Evolutionary conservation across 2,888 invertebrate genomes (phyloP).

Genomic region (Drosophila testacea): DNA sequence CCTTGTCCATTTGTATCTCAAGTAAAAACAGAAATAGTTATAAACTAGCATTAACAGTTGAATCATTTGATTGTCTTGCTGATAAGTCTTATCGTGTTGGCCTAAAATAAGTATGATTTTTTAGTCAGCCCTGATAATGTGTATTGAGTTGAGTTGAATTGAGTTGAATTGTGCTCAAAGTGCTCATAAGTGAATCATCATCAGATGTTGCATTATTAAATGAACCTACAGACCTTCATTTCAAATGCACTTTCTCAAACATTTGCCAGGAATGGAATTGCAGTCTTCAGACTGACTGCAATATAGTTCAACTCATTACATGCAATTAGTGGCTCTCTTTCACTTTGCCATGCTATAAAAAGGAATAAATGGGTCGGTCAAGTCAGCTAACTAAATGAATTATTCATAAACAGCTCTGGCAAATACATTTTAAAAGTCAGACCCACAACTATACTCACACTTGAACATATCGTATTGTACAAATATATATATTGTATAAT

Average conservation of each 20-base stretch:
- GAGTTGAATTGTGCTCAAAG: conserved; percentile 18
- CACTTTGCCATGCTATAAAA: conserved; percentile 27
- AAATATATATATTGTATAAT: background rate
- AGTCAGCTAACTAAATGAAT: conserved; percentile 62
- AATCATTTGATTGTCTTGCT: conserved; percentile 25
- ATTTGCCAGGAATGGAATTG: conserved; percentile 27
- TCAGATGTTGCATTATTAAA: conserved; percentile 42
- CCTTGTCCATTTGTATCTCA: background rate
- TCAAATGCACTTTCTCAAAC: conserved; percentile 44
- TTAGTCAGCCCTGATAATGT: conserved; percentile 21
- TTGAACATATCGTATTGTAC: background rate
- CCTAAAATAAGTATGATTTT: conserved; percentile 21
- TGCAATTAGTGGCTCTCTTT: conserved; percentile 59
- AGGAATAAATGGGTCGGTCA: conserved; percentile 51
- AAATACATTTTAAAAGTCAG: conserved; percentile 14
- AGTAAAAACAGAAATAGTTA: conserved; percentile 10
- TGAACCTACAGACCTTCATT: conserved; percentile 25
- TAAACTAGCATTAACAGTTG: conserved; percentile 30
- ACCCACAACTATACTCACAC: background rate
- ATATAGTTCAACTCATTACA: conserved; percentile 57
- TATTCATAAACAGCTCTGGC: conserved; percentile 52
- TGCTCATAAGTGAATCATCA: conserved; percentile 11
- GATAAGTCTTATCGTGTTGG: conserved; percentile 31
- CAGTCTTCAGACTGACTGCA: conserved; percentile 5
- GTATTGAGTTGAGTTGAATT: conserved; percentile 15